Conservation (phyloP, 2,888 invertebrate genomes). For the Osedax frankpressi region DNA sequence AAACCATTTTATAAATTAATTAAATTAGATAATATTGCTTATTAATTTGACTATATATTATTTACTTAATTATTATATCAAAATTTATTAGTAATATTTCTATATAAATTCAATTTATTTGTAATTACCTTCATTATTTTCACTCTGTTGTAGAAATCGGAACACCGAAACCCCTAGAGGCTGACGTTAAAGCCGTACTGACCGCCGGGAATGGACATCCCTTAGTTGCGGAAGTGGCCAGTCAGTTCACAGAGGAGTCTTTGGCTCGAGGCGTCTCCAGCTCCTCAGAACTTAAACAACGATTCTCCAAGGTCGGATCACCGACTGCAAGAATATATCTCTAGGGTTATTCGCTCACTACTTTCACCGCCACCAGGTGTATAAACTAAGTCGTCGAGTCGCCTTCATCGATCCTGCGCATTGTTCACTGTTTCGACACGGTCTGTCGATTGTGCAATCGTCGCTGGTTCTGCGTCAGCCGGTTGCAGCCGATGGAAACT, state of each 20-base stretch:
- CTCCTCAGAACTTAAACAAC: constrained; percentile 69
- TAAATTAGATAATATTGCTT: too few relatives aligned
- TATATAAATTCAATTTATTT: too few relatives aligned
- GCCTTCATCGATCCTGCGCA: constrained; percentile 75
- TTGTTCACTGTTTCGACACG: constrained; percentile 60
- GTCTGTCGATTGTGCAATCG: constrained; percentile 80
- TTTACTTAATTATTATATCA: too few relatives aligned
- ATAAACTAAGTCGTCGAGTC: constrained; percentile 62
- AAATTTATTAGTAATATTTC: too few relatives aligned
- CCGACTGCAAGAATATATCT: too few relatives aligned
- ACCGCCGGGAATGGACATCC: constrained; percentile 53
- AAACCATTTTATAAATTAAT: too few relatives aligned
- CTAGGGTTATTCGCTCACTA: too few relatives aligned
- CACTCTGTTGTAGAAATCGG: background rate
- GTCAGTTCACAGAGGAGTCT: constrained; percentile 65
- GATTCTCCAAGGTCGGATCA: constrained; percentile 54
- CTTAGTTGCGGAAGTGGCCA: constrained; percentile 63
- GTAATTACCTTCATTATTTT: too few relatives aligned
- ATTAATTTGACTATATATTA: too few relatives aligned
- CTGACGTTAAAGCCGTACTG: constrained; percentile 35
- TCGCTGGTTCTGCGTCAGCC: constrained; percentile 54
- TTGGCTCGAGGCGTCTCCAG: constrained; percentile 70
- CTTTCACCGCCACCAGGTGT: constrained; percentile 31
- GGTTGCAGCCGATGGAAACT: constrained; percentile 29
- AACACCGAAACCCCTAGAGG: constrained; percentile 31